Base-by-base conservation (phyloP, 2,113 vertebrate species). In the Climacteris rufus region DNA sequence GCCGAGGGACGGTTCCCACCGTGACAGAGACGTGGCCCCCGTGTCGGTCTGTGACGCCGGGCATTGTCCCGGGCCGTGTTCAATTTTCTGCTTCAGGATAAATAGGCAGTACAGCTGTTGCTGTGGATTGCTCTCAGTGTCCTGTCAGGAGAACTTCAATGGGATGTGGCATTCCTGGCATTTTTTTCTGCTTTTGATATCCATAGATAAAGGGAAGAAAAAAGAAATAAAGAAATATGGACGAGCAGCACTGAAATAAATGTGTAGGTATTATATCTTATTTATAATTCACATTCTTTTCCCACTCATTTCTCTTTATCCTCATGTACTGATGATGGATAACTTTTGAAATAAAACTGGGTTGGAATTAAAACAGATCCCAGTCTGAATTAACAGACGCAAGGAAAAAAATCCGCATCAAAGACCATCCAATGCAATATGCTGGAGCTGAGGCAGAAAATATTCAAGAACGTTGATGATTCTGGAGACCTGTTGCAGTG, bases 1-100 rank as follows among this genome's bases (percentile, higher is more conserved):
- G 53, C 11, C 2, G 10, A n/a, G 63, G 8, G 82, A 81, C 3
- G 13, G 90, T 92, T 96, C 94, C 94, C 92, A 92, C 82, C 86
- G 1, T 44, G 96, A 72, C 92, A 24, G 86, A 76, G 42, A 54
- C 16, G 86, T 82, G 94, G 94, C 89, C 85, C 83, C 74, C 74
- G 30, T 83, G 96, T 71, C 17, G 35, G 11, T 25, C 64, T 9
- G 79, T 30, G 65, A 52, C 25, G 83, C 11, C 1, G 4, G 2
- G n/a, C 83, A 84, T 93, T 96, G 96, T 96, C 83, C 13, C 0
- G 1, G 68, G 27, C 31, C 83, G 27, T 97, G 93, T 96, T 70
- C 96, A 35, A 95, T 96, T 96, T 95, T 97, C 93, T 96, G 94
- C 96, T 71, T 64, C 83, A 8, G 44, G 64, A 91, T 87, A 47